Evolutionary conservation across 1,140 invertebrate genomes (phyloP).

Genomic region (Drosophila rufa): DNA sequence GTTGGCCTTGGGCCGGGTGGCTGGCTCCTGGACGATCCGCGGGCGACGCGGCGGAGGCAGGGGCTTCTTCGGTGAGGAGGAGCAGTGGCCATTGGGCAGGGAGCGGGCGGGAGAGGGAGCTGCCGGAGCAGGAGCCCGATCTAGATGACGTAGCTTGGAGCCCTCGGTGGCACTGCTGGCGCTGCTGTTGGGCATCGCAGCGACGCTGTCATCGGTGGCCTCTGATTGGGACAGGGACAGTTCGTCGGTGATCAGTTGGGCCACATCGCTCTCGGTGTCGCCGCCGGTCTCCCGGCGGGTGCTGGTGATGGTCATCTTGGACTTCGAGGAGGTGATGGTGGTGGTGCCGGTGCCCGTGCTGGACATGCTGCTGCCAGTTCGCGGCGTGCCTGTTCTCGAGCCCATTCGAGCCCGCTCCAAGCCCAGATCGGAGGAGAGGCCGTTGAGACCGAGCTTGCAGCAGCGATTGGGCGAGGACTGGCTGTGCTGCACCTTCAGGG

Average conservation of each 20-base stretch:
- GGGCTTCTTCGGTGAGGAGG: constrained; percentile 51
- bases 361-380: constrained; percentile 48
- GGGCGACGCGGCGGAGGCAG: constrained; percentile 66
- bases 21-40: constrained; percentile 58
- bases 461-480: constrained; percentile 84
- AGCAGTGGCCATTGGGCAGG: constrained; percentile 73
- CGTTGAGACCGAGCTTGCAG: constrained; percentile 69
- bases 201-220: constrained; percentile 79
- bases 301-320: constrained; percentile 72
- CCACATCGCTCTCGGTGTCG: constrained; percentile 83
- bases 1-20: constrained; percentile 41
- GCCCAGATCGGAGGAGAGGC: constrained; percentile 24
- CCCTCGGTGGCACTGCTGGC: constrained; percentile 54
- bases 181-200: constrained; percentile 75
- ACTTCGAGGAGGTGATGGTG: constrained; percentile 73
- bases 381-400: constrained; percentile 15
- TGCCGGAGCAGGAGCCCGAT: constrained; percentile 24
- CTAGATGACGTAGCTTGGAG: constrained; percentile 74
- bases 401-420: not conserved
- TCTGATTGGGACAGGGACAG: constrained; percentile 82
- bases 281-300: constrained; percentile 73
- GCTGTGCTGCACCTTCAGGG: constrained; percentile 83
- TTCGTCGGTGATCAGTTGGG: constrained; percentile 82
- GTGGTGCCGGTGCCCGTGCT: constrained; percentile 52
- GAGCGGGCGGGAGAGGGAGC: constrained; percentile 1